Evolutionary conservation across 2,797 vertebrate species (phyloP), one percentile per base, ranked within the genome.

Genomic region (Odontamblyopus lacepedii): DNA sequence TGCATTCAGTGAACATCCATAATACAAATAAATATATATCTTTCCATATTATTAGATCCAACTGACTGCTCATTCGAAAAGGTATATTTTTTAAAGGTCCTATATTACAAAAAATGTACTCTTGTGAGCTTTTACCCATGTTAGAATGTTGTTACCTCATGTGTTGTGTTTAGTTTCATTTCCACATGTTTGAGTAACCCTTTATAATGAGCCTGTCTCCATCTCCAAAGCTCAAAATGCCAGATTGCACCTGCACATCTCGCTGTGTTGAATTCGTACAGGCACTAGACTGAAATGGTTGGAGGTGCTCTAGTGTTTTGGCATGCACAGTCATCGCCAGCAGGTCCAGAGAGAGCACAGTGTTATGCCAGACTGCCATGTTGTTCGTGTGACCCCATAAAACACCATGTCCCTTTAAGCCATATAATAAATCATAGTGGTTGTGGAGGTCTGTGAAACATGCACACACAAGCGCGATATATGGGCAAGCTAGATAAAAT

Each of bases 391-490:
- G 89, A 86, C 89, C 85, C 87, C 83, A 73, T 86, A 75, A 79
- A 89, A 82, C 83, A 78, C 83, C 81, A 78, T 79, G 87, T 86
- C 82, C 87, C 90, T 88, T 77, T 79, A 71, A 91, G 91, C 83
- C 1, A 70, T 77, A 50, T 88, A 88, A 93, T 91, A 92, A 91
- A 92, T 93, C 91, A 92, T 71, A 15, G 2, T 61, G 66, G 85
- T 78, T 65, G 2, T 62, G 76, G 77, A 73, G 80, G 74, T 68
- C 80, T 73, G 73, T 75, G 76, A 74, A 74, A 79, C 78, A 72
- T 57, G 60, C 68, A 30, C 55, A 60, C 74, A 55, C 57, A 4
- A 48, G 13, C 44, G 48, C 30, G 19, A 27, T 18, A 26, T 73
- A 62, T 15, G 44, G 44, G 12, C 12, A 0, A 4, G 44, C 44